Percentiles rank a stretch among this genome's conserved stretches.
Evolutionary conservation across 2,113 vertebrate species (phyloP).

Genomic region (Mesoclemmys tuberculata): DNA sequence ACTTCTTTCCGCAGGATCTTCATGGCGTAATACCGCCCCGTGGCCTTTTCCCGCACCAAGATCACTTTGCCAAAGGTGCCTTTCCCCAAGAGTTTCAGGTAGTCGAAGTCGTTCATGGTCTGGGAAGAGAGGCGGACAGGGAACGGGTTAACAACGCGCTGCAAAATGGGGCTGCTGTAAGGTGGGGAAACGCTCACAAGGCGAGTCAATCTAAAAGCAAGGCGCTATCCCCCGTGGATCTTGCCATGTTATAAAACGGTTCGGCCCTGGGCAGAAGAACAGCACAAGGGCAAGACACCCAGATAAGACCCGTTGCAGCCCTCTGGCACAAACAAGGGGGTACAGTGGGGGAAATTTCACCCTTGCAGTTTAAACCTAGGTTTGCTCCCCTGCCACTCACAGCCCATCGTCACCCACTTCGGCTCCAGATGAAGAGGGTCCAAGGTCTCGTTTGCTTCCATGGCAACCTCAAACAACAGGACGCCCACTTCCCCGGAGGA

Average conservation of each 20-base stretch:
- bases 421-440: no score
- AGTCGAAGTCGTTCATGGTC: constrained; percentile 98
- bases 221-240: accelerated
- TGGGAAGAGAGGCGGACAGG: constrained; percentile 35
- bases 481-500: neutral
- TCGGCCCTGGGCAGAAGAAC: neutral
- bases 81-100: constrained; percentile 95
- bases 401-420: no score
- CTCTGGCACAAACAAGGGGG: neutral
- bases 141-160: neutral
- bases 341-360: no score
- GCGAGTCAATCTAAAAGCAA: neutral
- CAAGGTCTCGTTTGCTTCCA: neutral
- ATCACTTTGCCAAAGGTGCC: constrained; percentile 98
- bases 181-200: neutral
- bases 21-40: constrained; percentile 94
- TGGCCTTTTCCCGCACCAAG: constrained; percentile 92
- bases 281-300: neutral
- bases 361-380: neutral
- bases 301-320: neutral
- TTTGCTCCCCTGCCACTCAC: no score
- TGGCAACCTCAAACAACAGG: neutral
- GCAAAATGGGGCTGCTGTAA: neutral
- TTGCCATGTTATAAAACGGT: neutral
- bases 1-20: constrained; percentile 97